Conservation (phyloP, 2,888 invertebrate species). For the Meloe dianella region DNA sequence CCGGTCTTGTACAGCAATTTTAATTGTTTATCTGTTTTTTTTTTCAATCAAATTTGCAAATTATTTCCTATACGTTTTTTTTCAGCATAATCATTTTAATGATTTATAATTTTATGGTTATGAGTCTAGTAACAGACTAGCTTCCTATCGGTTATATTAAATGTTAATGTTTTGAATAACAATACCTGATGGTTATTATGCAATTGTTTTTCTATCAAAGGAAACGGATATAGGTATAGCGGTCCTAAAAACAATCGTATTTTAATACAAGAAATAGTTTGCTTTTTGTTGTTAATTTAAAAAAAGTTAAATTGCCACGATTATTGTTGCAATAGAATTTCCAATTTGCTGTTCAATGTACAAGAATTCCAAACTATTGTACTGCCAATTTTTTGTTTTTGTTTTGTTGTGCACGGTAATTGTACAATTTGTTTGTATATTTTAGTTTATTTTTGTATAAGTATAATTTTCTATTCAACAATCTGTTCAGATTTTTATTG, state of each 20-base stretch:
- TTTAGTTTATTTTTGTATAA: not conserved
- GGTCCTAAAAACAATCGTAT: not conserved
- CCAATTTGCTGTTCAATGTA: not conserved
- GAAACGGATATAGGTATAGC: slow-evolving; percentile 5
- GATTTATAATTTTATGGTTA: not conserved
- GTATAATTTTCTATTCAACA: not conserved
- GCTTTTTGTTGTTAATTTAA: not conserved
- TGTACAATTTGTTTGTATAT: not conserved
- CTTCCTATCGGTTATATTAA: slow-evolving; percentile 10
- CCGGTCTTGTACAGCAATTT: not conserved
- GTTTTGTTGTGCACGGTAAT: not conserved
- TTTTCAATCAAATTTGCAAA: not conserved
- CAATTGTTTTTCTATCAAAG: slow-evolving; percentile 3
- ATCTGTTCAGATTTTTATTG: not conserved
- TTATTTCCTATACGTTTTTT: not conserved
- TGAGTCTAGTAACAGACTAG: slow-evolving; percentile 4
- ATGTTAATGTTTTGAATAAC: slow-evolving; percentile 9
- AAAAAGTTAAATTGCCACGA: not conserved
- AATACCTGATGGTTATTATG: slow-evolving; percentile 7
- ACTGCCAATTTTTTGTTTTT: not conserved
- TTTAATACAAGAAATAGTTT: not conserved
- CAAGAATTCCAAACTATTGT: not conserved
- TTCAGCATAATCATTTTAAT: not conserved
- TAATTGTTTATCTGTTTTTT: not conserved
- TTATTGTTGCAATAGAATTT: not conserved